Percentiles rank a stretch among this genome's conserved stretches.
phyloP scores from a whole-genome alignment of 2,113 vertebrate species.

The Tenrec ecaudatus region DNA sequence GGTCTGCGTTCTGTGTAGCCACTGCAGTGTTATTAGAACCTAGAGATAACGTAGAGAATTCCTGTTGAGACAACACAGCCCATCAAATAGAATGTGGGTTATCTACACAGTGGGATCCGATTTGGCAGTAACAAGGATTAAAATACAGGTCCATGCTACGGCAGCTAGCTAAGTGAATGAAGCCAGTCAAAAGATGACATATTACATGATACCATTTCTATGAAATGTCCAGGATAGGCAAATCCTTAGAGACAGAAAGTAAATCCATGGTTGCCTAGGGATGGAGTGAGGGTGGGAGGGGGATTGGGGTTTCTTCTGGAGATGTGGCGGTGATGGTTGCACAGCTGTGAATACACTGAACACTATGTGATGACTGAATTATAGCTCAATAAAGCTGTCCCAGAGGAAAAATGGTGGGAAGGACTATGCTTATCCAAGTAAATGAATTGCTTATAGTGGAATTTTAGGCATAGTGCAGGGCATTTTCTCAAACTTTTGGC shows the following conservation, averaged over 20 bases:
- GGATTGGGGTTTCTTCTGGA: neutral
- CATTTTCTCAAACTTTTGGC: constrained; percentile 25
- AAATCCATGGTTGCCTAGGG: neutral
- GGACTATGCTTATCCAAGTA: neutral
- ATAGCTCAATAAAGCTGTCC: constrained; percentile 29
- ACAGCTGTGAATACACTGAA: constrained; percentile 23
- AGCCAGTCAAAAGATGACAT: constrained; percentile 15
- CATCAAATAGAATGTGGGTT: constrained; percentile 17
- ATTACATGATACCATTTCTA: neutral
- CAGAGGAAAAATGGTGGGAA: neutral
- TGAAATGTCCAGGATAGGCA: constrained; percentile 3
- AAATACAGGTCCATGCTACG: neutral
- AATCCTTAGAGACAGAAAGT: constrained; percentile 14
- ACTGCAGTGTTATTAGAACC: too few species aligned
- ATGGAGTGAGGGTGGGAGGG: neutral
- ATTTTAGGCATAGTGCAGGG: constrained; percentile 2
- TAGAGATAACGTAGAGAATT: too few species aligned
- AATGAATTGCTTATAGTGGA: constrained; percentile 4
- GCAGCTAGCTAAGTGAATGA: constrained; percentile 32
- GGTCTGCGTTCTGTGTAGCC: too few species aligned
- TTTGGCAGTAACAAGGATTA: neutral
- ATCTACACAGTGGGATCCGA: neutral
- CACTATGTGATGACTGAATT: constrained; percentile 2
- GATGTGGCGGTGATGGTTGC: constrained; percentile 8
- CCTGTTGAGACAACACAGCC: too few species aligned